Base-by-base conservation (phyloP, 2,113 vertebrate species). In the Pluvianellus socialis region DNA sequence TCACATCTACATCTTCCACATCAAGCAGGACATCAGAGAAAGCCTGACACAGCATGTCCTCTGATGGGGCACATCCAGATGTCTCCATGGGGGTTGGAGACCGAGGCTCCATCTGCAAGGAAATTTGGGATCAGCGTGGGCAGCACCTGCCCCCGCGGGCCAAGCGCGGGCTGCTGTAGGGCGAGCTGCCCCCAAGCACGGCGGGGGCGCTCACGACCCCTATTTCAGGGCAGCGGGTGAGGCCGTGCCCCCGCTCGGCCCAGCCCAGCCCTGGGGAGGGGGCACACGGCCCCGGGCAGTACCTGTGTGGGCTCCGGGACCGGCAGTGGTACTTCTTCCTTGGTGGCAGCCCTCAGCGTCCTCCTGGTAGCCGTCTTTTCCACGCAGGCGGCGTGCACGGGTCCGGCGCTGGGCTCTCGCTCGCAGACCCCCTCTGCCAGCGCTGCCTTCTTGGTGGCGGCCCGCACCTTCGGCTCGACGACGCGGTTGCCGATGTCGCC, bases 21-120 rank as follows among this genome's bases (percentile, higher is more conserved):
- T 98, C 97, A 35, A 99, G 97, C 18, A 99, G 95, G 53, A 98
- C 97, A 33, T 98, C 95, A 8, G 99, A 99, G 95, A 99, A 99
- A 10, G 98, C 98, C 55, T 98, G 98, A 83, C 98, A 98, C 22
- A 98, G 81, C 17, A 97, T 59, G 1, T 98, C 88, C 15, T 98
- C 98, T 7, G 97, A 79, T 7, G 96, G 90, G 20, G 96, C 96
- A 86, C 98, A 98, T 44, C 97, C 98, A 28, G 97, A 96, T 4
- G 93, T 98, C 90, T 99, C 98, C 98, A 98, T 98, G 3, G 98
- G 97, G 6, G 96, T 95, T 63, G 98, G 94, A 63, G 98, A 98
- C 2, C 94, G 67, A 10, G 97, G 92, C 63, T 98, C 63, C 44
- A 77, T 49, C 90, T 97, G 35, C 21, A 80, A 79, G 94, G 14